Evolutionary conservation across 2,113 vertebrate genomes (phyloP), one percentile per base, ranked within the genome.

Genomic region (Thunnus maccoyii): DNA sequence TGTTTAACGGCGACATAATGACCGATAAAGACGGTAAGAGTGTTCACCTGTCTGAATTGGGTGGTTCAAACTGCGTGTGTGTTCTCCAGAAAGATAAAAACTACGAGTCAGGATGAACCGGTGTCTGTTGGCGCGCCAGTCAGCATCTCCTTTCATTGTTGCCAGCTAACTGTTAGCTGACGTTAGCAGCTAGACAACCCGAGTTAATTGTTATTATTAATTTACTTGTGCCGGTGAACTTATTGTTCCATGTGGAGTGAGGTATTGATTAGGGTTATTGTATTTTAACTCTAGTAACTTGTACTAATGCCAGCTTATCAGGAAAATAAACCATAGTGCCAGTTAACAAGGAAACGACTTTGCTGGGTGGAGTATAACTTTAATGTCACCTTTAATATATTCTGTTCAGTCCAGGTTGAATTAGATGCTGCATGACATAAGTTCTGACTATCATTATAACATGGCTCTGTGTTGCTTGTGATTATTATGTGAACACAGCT

Each of bases 21-120:
- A 96, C 97, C 48, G 97, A 98, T 90, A 98, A 98, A 95, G 97
- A 98, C 91, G 97, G 97, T 98, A 91, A 89, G 85, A 13, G 2
- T 18, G 36, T 16, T 3, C 4, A 16, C 17, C 11, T 66, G n/a
- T 51, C 0, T 14, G 7, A 52, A 2, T 20, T 2, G 20, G 1
- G 2, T 5, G 5, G 3, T 6, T 46, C 15, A 25, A 54, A 41
- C 3, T 20, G 30, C 15, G 2, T 15, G 32, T 61, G 9, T 64
- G 11, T 15, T 10, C 13, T 51, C 6, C 11, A 0, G 8, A 63
- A 25, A 20, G 16, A 3, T 5, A 50, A 14, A 62, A 63, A 86
- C 1, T 15, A 16, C 0, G 16, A n/a, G 47, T 80, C 14, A 14
- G 41, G 22, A 57, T 44, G 75, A 12, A 76, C 78, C 64, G 68